Percentiles rank a stretch among this genome's conserved stretches.
phyloP scores from a whole-genome alignment of 1,140 invertebrate genomes.

The Melanaphis sacchari region DNA sequence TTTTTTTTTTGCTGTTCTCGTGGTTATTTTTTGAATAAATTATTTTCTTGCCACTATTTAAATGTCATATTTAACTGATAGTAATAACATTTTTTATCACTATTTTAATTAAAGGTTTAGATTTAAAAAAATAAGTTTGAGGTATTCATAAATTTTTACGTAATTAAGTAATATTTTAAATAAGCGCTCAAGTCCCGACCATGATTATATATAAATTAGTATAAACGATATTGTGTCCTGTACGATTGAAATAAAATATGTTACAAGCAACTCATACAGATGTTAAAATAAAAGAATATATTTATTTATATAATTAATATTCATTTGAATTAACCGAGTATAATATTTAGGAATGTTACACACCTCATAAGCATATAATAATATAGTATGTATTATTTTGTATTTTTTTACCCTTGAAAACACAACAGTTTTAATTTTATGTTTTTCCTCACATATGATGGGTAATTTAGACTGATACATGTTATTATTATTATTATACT shows the following conservation, averaged over 20 bases:
- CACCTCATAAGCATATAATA: background rate
- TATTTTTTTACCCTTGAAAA: background rate
- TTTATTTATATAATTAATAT: background rate
- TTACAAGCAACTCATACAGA: background rate
- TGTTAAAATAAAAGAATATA: background rate
- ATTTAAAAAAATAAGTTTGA: background rate
- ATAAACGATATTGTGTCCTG: background rate
- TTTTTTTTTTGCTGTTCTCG: background rate
- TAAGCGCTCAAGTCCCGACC: background rate
- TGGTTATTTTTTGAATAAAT: background rate
- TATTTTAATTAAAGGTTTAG: background rate
- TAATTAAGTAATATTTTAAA: background rate
- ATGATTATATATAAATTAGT: background rate
- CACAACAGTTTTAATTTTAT: constrained; percentile 8
- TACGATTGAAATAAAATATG: background rate
- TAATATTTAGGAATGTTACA: background rate
- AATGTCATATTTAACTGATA: background rate
- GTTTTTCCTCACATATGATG: background rate
- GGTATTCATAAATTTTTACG: background rate
- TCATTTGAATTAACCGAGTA: background rate
- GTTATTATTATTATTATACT: constrained; percentile 18
- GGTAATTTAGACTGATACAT: constrained; percentile 32
- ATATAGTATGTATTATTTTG: background rate
- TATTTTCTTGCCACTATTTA: background rate
- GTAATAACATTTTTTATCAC: background rate